Percentiles rank a stretch among this genome's conserved stretches.
Evolutionary conservation across 2,113 vertebrate genomes (phyloP).

Genomic region (Platanista minor): DNA sequence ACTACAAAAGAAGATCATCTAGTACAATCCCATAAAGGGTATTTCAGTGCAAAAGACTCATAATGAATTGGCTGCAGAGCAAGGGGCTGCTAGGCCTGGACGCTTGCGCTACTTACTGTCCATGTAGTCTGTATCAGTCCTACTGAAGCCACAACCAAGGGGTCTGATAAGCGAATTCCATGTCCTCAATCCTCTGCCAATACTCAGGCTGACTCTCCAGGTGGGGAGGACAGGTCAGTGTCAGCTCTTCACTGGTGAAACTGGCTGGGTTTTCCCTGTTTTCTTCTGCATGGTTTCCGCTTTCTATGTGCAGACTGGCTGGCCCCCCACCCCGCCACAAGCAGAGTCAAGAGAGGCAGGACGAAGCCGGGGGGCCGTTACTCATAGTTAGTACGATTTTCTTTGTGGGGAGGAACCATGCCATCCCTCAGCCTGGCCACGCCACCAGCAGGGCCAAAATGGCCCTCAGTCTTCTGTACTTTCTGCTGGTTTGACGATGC

Average conservation of each 20-base stretch:
- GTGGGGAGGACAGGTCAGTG: rapidly evolving
- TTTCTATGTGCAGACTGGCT: rapidly evolving
- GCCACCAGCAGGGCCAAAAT: rapidly evolving
- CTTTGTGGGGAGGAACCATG: neutral
- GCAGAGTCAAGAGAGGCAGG: neutral
- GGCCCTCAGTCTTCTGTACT: rapidly evolving
- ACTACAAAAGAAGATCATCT: rapidly evolving
- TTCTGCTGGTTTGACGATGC: too few relatives aligned
- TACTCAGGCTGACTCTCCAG: neutral
- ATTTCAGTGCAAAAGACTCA: neutral
- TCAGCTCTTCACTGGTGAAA: neutral
- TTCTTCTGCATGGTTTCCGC: neutral
- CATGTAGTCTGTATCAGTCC: rapidly evolving
- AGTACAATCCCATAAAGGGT: rapidly evolving
- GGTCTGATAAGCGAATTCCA: rapidly evolving
- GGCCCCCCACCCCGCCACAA: rapidly evolving
- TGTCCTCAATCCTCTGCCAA: neutral
- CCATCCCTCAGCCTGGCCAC: rapidly evolving
- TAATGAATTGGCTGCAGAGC: rapidly evolving
- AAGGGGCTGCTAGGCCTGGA: too few relatives aligned
- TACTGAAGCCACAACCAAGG: neutral
- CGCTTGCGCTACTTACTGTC: too few relatives aligned
- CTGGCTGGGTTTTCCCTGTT: rapidly evolving
- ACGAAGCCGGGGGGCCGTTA: rapidly evolving
- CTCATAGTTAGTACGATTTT: rapidly evolving